phyloP scores from a whole-genome alignment of 1,140 invertebrate species.

The Adelges cooleyi region DNA sequence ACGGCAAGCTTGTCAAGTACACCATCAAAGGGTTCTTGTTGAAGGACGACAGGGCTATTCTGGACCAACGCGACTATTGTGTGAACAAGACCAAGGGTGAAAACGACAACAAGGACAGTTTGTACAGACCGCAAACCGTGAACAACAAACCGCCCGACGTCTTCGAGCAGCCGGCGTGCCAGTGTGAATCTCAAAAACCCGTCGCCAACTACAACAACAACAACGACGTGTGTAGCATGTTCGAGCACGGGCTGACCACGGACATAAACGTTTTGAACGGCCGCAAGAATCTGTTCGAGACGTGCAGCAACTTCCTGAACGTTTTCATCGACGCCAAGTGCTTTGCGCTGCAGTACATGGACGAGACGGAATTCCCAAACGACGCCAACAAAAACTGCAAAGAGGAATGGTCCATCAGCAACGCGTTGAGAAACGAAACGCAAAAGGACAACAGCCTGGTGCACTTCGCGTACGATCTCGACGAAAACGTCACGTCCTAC shows the following conservation, averaged over 20 bases:
- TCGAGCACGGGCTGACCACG: neutral
- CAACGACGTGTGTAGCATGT: neutral
- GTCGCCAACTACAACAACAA: too few species aligned
- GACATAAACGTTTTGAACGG: neutral
- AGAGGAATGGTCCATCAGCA: neutral
- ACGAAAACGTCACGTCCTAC: conserved; percentile 36
- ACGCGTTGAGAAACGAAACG: neutral
- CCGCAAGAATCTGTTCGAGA: neutral
- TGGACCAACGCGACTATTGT: conserved; percentile 33
- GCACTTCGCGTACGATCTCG: neutral
- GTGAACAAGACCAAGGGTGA: conserved; percentile 2
- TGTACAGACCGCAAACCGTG: neutral
- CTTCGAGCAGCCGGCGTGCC: neutral
- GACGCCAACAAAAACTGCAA: neutral
- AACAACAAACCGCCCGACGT: neutral
- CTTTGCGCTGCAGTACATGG: neutral
- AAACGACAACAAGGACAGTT: neutral
- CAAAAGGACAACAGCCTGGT: neutral
- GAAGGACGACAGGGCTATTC: conserved; percentile 28
- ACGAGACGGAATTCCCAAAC: neutral
- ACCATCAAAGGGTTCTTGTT: conserved; percentile 50
- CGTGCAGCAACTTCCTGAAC: neutral
- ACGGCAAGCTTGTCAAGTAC: conserved; percentile 74
- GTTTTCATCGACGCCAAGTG: neutral
- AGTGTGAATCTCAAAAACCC: conserved; percentile 1